Evolutionary conservation across 1,140 invertebrate genomes (phyloP), one percentile per base, ranked within the genome.

Genomic region (Tribolium madens): DNA sequence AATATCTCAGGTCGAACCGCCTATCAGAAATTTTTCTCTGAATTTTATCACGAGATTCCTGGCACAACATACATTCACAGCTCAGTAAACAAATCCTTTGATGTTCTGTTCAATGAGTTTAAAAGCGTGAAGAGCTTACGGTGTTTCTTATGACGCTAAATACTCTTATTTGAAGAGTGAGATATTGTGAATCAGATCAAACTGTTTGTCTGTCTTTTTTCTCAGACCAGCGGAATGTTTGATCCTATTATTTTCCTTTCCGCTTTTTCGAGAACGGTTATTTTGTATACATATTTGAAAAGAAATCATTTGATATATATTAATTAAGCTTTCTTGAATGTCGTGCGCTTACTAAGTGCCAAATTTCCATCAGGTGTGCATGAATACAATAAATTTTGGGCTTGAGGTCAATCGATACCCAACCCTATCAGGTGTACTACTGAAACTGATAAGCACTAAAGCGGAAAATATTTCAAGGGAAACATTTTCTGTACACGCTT

Each of bases 361-460:
- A 26, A 26, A 60, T 60, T 60, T 60, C 53, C 53, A 60, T 60
- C 18, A 26, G 53, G 21, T 64, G 36, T 64, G 57, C 57, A 64
- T 4, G 26, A 64, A 26, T 12, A 64, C 57, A 64, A 64, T 64
- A 64, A 64, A 64, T 64, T 64, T 64, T 7, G 26, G 57, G 6
- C 18, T 13, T 33, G n/a, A 9, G 57, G 57, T 64, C 57, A 64
- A 64, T 64, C 57, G 57, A 64, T 64, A 64, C 26, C 10, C 57
- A 64, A 64, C 57, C 57, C 57, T 64, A 64, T 64, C 57, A 64
- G 52, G 57, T 64, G 14, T 64, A 64, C 57, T 33, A 33, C 21
- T 64, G 31, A 57, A 57, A 21, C 21, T 64, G 57, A 64, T 64
- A 64, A 64, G 57, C 57, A 33, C n/a, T 26, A 26, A 64, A 64